These are phyloP conservation scores for Hypomecis punctinalis DNA, from an alignment of 2,888 invertebrate genomes.

Conservation along the genomic window DNA sequence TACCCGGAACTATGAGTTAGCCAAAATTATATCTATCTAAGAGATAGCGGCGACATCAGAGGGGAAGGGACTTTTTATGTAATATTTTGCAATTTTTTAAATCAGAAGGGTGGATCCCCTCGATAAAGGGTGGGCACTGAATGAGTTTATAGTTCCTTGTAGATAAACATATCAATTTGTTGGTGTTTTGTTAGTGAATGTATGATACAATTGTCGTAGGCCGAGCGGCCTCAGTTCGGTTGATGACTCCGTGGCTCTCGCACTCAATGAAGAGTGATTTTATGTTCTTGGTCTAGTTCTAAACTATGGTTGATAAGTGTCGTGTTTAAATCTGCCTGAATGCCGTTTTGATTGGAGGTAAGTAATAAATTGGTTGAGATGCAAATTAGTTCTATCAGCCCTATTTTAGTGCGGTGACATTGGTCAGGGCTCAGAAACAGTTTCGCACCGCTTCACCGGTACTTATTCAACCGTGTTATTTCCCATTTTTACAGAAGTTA, in stretches of 20 bases:
- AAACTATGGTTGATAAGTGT: conserved; percentile 46
- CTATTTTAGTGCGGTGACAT: conserved; percentile 8
- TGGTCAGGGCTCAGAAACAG: conserved; percentile 8
- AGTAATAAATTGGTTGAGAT: conserved; percentile 31
- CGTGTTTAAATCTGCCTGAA: conserved; percentile 36
- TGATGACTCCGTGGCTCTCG: conserved; percentile 67
- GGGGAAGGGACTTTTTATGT: conserved; percentile 77
- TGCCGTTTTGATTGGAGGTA: conserved; percentile 34
- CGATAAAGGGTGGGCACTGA: conserved; percentile 81
- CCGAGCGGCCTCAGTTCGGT: conserved; percentile 66
- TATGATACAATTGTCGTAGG: conserved; percentile 74
- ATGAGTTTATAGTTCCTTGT: conserved; percentile 82
- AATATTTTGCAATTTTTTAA: conserved; percentile 83
- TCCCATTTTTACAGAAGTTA: neutral
- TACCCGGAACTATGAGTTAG: conserved; percentile 76
- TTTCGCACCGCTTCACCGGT: conserved; percentile 8
- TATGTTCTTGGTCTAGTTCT: conserved; percentile 47
- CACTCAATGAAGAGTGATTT: conserved; percentile 62
- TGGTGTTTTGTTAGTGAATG: conserved; percentile 80
- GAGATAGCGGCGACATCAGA: conserved; percentile 56
- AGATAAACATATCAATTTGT: conserved; percentile 86
- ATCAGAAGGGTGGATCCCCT: conserved; percentile 81
- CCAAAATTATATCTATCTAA: conserved; percentile 71
- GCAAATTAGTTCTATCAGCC: conserved; percentile 24
- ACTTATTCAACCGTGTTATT: conserved; percentile 7